Evolutionary conservation across 2,888 invertebrate genomes (phyloP), one percentile per base, ranked within the genome.

Genomic region (Meghimatium bilineatum): DNA sequence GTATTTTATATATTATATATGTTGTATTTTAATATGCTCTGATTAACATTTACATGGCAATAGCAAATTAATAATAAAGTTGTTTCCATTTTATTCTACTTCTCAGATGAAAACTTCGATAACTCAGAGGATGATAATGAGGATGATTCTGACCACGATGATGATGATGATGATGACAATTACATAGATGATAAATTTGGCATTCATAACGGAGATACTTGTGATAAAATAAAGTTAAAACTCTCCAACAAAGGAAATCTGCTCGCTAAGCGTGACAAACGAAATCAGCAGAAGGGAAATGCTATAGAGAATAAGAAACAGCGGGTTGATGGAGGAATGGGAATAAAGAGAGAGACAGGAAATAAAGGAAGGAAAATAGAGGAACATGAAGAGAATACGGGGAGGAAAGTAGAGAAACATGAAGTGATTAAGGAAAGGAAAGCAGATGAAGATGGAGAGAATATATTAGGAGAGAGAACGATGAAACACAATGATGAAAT

Each of bases 201-300:
- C 38, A 72, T 82, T 29, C 49, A 49, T 5, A 67, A 82, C 26
- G 82, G 69, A 1, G 76, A 77, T 38, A 49, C 49, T 34, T 49
- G 52, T n/a, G 80, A 80, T n/a, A 71, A 71, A 44, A 23, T 66
- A 3, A 38, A 29, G 8, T 17, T 3, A 3, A 14, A n/a, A 0
- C 5, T 17, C 36, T 66, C 77, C 17, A 77, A 29, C n/a, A 38
- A 38, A n/a, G 38, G 38, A 6, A n/a, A 49, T 32, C 2, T 77
- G 34, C 10, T 17, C 0, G 38, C 77, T 0, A 77, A 44, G 14
- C 36, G 38, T 14, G 26, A 10, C 10, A n/a, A 26, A 5, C 20
- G 77, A 36, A n/a, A 26, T 17, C 34, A 36, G 8, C 1, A 36
- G 0, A 2, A 34, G 20, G 36, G 1, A 34, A 49, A n/a, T 8